Percentiles rank a stretch among this genome's conserved stretches.
These are phyloP conservation scores for Pogonocichla stellata DNA, from an alignment of 2,113 vertebrate genomes.

Conservation along the genomic window DNA sequence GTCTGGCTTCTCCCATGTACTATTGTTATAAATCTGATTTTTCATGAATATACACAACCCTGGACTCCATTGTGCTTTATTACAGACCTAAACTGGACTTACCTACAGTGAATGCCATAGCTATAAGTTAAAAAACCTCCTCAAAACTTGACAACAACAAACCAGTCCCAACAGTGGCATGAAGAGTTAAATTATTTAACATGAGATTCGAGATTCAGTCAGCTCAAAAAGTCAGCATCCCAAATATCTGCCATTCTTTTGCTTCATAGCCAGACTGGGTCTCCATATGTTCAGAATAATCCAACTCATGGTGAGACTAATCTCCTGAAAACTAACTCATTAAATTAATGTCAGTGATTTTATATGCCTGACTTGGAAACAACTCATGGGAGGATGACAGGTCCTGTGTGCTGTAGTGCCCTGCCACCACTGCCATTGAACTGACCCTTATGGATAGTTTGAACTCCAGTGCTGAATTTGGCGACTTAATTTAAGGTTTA, in stretches of 20 bases:
- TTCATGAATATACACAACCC: neutral
- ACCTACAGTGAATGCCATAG: neutral
- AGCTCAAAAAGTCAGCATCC: neutral
- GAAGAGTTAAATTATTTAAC: neutral
- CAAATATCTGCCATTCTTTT: neutral
- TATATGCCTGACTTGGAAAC: neutral
- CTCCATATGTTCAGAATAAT: constrained; percentile 43
- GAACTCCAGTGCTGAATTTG: neutral
- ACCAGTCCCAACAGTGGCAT: neutral
- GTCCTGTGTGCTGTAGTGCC: neutral
- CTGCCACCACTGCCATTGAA: neutral
- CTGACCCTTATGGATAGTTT: neutral
- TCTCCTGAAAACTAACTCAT: constrained; percentile 21
- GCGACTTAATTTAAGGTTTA: neutral
- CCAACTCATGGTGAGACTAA: constrained; percentile 15
- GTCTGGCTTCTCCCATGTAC: neutral
- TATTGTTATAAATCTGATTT: neutral
- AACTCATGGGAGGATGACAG: neutral
- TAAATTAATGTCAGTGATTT: constrained; percentile 8
- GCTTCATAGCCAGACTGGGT: constrained; percentile 17
- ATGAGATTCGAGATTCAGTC: neutral
- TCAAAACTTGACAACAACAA: neutral
- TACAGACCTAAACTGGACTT: neutral
- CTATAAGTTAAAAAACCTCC: neutral
- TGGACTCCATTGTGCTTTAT: neutral